Base-by-base conservation (phyloP, 2,888 invertebrate species). In the Eubasilissa splendida region DNA sequence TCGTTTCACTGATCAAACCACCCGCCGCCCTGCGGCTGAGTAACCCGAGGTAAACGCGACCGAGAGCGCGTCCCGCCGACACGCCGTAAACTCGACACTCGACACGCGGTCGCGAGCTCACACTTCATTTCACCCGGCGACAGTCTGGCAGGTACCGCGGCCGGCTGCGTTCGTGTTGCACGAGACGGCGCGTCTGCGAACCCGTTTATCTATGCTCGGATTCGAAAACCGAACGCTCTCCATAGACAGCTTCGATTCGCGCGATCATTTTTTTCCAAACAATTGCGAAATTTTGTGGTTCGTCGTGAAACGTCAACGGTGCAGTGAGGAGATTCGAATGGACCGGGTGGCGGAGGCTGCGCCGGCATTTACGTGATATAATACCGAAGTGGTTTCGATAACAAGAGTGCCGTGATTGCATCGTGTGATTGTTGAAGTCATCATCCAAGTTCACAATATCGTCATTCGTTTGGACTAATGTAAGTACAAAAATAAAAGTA, bases 141-240 rank as follows among this genome's bases (percentile, higher is more conserved):
- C 68, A 68, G 68, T 68, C 68, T 50, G 50, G 14, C 68, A 68
- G 50, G 68, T 68, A 68, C 14, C 68, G 68, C 68, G 50, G 10
- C 10, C 9, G 12, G 68, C 52, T 14, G 68, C 68, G 68, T 50
- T 12, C 68, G 68, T 50, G n/a, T n/a, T 50, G 68, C 50, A 50
- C 52, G n/a, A n/a, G 14, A 68, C 68, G 50, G 50, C n/a, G 42
- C 9, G 7, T 50, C 14, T 50, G 68, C 9, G 11, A n/a, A n/a
- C n/a, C 12, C 58, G 14, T 12, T 68, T 68, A n/a, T 68, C 68
- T 14, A 50, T 52, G 68, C 10, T 58, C n/a, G 11, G n/a, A 31
- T 68, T 63, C 33, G 63, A 5, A 60, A 60, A 5, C 31, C 60
- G 60, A 33, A 63, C 3, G 12, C 63, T 4, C 42, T 8, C 1